Percentiles rank a stretch among this genome's conserved stretches.
phyloP scores from a whole-genome alignment of 2,888 invertebrate genomes.

The Aleiodes testaceus region DNA sequence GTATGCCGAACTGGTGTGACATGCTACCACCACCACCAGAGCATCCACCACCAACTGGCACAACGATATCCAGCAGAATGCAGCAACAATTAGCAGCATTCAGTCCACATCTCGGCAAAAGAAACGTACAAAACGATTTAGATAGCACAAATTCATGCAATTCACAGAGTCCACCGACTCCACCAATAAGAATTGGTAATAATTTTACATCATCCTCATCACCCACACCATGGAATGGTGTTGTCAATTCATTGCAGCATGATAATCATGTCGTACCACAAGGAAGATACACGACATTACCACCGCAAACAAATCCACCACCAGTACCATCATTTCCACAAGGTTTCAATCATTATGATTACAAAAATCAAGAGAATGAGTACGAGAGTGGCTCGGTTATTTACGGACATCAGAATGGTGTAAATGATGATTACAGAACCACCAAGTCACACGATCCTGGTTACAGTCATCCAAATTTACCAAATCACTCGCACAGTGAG shows the following conservation, averaged over 20 bases:
- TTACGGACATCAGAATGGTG: constrained; percentile 69
- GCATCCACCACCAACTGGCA: constrained; percentile 75
- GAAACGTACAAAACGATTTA: constrained; percentile 64
- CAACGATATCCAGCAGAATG: constrained; percentile 59
- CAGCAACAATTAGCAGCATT: constrained; percentile 61
- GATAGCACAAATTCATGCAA: constrained; percentile 64
- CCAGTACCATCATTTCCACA: constrained; percentile 68
- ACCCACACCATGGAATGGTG: constrained; percentile 66
- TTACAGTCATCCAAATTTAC: constrained; percentile 58
- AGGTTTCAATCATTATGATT: constrained; percentile 68
- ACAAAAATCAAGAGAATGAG: constrained; percentile 68
- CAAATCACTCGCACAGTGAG: constrained; percentile 63
- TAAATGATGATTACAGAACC: constrained; percentile 61
- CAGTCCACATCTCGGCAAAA: constrained; percentile 68
- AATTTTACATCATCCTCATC: constrained; percentile 58
- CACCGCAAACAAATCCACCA: constrained; percentile 70
- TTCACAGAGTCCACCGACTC: constrained; percentile 69
- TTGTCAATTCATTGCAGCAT: constrained; percentile 45
- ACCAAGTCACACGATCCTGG: constrained; percentile 54
- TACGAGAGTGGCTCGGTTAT: constrained; percentile 71
- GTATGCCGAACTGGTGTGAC: constrained; percentile 78
- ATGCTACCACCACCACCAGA: constrained; percentile 79
- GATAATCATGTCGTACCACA: constrained; percentile 57
- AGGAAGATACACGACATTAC: constrained; percentile 67
- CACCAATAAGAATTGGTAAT: constrained; percentile 65